Conservation (phyloP, 2,888 invertebrate species). For the Pristionchus entomophagus region DNA sequence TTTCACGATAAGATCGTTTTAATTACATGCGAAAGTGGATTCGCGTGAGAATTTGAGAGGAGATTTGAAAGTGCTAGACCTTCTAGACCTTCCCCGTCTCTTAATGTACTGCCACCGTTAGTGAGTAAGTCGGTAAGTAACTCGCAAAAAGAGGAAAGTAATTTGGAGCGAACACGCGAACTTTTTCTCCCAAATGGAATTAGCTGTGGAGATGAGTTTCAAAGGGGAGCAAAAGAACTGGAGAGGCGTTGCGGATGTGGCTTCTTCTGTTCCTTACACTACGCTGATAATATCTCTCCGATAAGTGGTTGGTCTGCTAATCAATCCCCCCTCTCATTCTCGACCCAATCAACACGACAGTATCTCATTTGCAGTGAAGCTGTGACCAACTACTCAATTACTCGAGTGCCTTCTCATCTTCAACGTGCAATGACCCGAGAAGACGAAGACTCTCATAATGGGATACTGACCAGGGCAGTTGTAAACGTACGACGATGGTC, state of each 20-base stretch:
- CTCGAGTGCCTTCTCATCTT: constrained; percentile 24
- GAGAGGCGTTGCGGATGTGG: not conserved
- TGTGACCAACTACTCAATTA: not conserved
- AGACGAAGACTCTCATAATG: constrained; percentile 18
- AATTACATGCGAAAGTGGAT: constrained; percentile 32
- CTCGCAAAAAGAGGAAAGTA: constrained; percentile 16
- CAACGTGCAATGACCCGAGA: constrained; percentile 2
- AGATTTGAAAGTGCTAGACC: constrained; percentile 13
- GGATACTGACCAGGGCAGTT: not conserved
- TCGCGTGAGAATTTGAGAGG: not conserved
- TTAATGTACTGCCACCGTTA: not conserved
- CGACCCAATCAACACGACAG: not conserved
- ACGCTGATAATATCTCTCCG: not conserved
- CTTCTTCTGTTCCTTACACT: no score
- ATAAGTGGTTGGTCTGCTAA: not conserved
- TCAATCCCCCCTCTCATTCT: not conserved
- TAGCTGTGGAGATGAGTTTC: constrained; percentile 33
- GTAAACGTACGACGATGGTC: constrained; percentile 30
- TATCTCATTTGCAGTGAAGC: not conserved
- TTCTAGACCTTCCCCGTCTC: no score
- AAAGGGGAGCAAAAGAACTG: not conserved
- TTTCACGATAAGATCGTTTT: constrained; percentile 32
- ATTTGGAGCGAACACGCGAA: constrained; percentile 36
- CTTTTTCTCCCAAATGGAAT: constrained; percentile 11
- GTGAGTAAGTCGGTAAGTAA: constrained; percentile 29